Conservation (phyloP, 2,888 invertebrate genomes). For the Eristalis arbustorum region DNA sequence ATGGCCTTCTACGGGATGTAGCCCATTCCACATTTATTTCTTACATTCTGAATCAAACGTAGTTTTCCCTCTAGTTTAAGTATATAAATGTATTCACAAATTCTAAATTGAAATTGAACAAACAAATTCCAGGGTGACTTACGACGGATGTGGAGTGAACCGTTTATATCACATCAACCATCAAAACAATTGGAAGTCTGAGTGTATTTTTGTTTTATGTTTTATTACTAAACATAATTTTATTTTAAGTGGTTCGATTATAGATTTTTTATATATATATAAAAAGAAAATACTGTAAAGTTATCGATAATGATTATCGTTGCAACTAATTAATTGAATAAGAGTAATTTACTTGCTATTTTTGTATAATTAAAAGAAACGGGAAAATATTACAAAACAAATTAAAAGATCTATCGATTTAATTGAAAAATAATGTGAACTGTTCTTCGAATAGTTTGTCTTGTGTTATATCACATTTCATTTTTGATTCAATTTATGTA, state of each 20-base stretch:
- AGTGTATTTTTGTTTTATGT: slow-evolving; percentile 76
- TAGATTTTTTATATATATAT: slow-evolving; percentile 63
- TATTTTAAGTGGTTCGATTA: slow-evolving; percentile 64
- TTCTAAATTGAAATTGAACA: neutral
- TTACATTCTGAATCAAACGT: too few relatives aligned
- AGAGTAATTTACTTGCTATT: slow-evolving; percentile 65
- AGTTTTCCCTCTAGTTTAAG: too few relatives aligned
- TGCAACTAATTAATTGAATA: slow-evolving; percentile 62
- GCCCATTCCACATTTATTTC: too few relatives aligned
- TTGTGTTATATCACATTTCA: neutral
- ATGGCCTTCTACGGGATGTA: too few relatives aligned
- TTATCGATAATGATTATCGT: slow-evolving; percentile 65
- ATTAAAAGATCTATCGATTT: neutral
- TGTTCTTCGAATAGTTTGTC: neutral
- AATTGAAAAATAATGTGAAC: neutral
- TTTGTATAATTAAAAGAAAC: slow-evolving; percentile 52
- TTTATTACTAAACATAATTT: slow-evolving; percentile 60
- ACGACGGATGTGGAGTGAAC: slow-evolving; percentile 98
- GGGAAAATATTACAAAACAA: neutral
- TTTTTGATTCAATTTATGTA: neutral
- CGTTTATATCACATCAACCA: slow-evolving; percentile 91
- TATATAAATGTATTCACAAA: too few relatives aligned
- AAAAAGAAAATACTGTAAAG: slow-evolving; percentile 20
- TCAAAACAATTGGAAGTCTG: slow-evolving; percentile 92
- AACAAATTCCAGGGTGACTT: slow-evolving; percentile 90